These are phyloP conservation scores for Ochropacha duplaris DNA, from an alignment of 2,888 invertebrate species.

Conservation along the genomic window DNA sequence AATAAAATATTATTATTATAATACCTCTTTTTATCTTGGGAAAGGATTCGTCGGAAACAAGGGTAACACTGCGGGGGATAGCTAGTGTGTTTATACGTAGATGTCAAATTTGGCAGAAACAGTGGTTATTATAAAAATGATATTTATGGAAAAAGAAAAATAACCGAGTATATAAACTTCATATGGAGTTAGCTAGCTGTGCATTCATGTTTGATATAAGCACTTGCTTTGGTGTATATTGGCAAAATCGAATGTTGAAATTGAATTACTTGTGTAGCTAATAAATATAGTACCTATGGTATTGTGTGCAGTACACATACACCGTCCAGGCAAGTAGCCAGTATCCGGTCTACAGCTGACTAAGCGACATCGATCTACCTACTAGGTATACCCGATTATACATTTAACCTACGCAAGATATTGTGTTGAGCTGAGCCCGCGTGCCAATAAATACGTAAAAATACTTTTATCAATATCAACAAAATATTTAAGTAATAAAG, in stretches of 20 bases:
- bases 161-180: no score
- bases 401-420: constrained; percentile 23
- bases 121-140: no score
- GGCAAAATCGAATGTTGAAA: no score
- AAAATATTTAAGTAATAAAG: not conserved
- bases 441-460: not conserved
- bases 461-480: not conserved
- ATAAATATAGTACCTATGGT: not conserved
- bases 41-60: no score
- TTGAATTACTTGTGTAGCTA: not conserved
- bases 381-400: constrained; percentile 33
- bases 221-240: no score
- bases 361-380: constrained; percentile 39
- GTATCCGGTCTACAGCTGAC: not conserved
- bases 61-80: no score
- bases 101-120: no score
- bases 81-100: no score
- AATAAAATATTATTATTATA: no score
- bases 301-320: not conserved
- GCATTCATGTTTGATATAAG: not conserved
- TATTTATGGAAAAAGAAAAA: no score
- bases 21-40: no score
- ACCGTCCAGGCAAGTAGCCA: not conserved
- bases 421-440: not conserved
- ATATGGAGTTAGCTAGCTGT: not conserved